Base-by-base conservation (phyloP, 2,888 invertebrate genomes). In the Clitarchus hookeri region DNA sequence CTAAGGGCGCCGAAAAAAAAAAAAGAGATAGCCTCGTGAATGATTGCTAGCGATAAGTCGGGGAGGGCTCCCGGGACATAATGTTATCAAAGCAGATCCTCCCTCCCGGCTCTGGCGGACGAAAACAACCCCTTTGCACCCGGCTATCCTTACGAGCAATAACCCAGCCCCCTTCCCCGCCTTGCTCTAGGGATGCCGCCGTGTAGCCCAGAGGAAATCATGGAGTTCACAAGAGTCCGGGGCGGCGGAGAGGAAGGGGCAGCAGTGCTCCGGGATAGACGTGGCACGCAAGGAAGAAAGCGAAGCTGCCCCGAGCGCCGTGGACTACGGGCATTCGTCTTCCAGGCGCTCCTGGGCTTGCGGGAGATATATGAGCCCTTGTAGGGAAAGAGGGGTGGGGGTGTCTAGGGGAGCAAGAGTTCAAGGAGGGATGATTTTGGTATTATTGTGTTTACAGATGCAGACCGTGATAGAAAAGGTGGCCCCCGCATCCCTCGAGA, bases 201-300 rank as follows among this genome's bases (percentile, higher is more conserved):
- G 19, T n/a, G 65, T 23, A n/a, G 65, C 65, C 65, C 65, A 65
- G 65, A 65, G 65, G 65, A 65, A 65, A 65, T 65, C 65, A 65
- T 11, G 23, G n/a, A 23, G 23, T 16, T 23, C 65, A 9, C 65
- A 65, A n/a, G 65, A 23, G n/a, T 6, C 23, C 6, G 13, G 19
- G n/a, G 8, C 0, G 19, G 65, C 23, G 65, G n/a, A 8, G 3
- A 6, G 65, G 65, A 65, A 19, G 19, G 23, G 1, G 65, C n/a
- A n/a, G 65, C 23, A 19, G 65, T 65, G 65, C n/a, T 65, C 19
- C 65, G 65, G 65, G 65, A 48, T 19, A 19, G 53, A 19, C 53
- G 13, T 53, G 53, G 53, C 65, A n/a, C 65, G 48, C 65, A 1
- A 1, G 65, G 65, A 65, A 65, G 65, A 65, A 65, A 65, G 65